These are phyloP conservation scores for Dinothrombium tinctorium DNA, from an alignment of 1,140 invertebrate genomes.

Conservation along the genomic window DNA sequence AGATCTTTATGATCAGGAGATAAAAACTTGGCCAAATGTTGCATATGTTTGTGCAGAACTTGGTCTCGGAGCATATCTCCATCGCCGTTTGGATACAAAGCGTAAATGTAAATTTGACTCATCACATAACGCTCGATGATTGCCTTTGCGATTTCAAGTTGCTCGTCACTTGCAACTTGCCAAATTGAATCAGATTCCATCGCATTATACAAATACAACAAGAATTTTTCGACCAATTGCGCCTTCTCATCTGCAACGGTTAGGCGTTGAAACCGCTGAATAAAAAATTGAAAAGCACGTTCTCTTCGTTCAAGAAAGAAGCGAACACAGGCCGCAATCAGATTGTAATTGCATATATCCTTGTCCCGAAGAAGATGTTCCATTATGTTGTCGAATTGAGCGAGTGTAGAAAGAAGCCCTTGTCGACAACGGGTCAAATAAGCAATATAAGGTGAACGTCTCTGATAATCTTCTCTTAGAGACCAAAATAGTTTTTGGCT, in stretches of 20 bases:
- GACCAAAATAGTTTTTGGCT: constrained; percentile 48
- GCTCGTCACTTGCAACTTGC: constrained; percentile 52
- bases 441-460: constrained; percentile 50
- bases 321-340: constrained; percentile 50
- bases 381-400: constrained; percentile 36
- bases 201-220: constrained; percentile 29
- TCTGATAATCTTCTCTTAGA: constrained; percentile 53
- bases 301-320: constrained; percentile 45
- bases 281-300: constrained; percentile 34
- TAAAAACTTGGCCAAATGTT: constrained; percentile 50
- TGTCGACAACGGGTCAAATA: constrained; percentile 63
- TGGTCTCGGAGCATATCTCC: constrained; percentile 75
- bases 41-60: constrained; percentile 67
- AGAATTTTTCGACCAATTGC: constrained; percentile 34
- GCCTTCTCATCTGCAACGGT: constrained; percentile 55
- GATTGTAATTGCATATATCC: constrained; percentile 41
- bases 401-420: constrained; percentile 47
- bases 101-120: constrained; percentile 66
- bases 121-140: constrained; percentile 37
- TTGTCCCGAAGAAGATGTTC: constrained; percentile 20
- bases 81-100: constrained; percentile 89
- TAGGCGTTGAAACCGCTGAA: constrained; percentile 44
- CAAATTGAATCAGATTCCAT: constrained; percentile 42
- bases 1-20: constrained; percentile 58
- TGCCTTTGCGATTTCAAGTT: constrained; percentile 33